Base-by-base conservation (phyloP, 1,140 invertebrate genomes). In the Phocides pigmalion region DNA sequence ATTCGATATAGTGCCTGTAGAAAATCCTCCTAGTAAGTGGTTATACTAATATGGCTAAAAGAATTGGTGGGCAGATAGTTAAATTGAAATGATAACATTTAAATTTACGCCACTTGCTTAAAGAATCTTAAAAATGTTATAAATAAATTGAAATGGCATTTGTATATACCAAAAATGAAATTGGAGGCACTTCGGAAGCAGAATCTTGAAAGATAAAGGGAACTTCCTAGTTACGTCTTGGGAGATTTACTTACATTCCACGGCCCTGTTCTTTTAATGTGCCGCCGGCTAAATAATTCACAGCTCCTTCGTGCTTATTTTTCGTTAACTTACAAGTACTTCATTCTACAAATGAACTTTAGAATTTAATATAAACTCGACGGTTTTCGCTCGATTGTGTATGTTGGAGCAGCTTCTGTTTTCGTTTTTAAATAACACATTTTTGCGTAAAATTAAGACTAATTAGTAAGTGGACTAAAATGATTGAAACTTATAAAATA, bases 151-250 rank as follows among this genome's bases (percentile, higher is more conserved):
- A 16, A 42, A 11, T n/a, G n/a, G n/a, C 16, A 32, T 32, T 5
- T 2, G 9, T 32, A 4, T 2, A 4, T 19, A 42, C 1, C 16
- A 42, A 19, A 14, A 17, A 9, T 4, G 16, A 81, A 68, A 71
- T 68, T 66, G 70, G 71, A 42, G 79, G 77, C 78, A 58, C 67
- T 84, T 76, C 84, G 85, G 82, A 90, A 89, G 73, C 79, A 76
- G 84, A 82, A 87, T 86, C 81, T 84, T 83, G 79, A 82, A 86
- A 90, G 85, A 88, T 86, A 87, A 88, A 88, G 85, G 81, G 85
- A 86, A 87, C 84, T 89, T 89, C 84, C 84, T 89, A 80, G 77
- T 79, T 81, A 74, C 74, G 74, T 86, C 83, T 86, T 76, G 77
- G 76, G 76, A 87, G 82, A 87, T 88, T 89, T 89, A 87, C 77